phyloP scores from a whole-genome alignment of 2,888 invertebrate genomes.

The Pecten maximus region DNA sequence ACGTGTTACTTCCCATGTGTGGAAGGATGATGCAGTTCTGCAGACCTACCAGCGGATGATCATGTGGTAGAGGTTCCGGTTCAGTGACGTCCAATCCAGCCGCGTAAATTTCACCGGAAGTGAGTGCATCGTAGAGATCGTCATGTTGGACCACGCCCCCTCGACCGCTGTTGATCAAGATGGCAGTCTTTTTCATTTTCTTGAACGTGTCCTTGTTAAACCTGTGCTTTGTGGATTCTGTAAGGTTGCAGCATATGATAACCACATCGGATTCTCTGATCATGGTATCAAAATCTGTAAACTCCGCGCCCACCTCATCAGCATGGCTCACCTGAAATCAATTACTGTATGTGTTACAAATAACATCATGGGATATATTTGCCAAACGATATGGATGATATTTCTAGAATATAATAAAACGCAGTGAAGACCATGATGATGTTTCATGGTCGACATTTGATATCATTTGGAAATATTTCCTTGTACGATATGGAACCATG shows the following conservation, averaged over 20 bases:
- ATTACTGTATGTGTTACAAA: neutral
- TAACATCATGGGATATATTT: no score
- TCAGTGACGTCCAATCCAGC: slow-evolving; percentile 96
- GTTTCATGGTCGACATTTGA: no score
- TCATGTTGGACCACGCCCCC: slow-evolving; percentile 87
- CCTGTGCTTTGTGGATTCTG: slow-evolving; percentile 89
- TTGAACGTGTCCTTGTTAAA: slow-evolving; percentile 90
- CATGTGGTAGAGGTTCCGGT: slow-evolving; percentile 93
- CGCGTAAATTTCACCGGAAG: slow-evolving; percentile 88
- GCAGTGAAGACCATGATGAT: no score
- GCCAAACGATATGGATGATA: no score
- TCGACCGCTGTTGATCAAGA: slow-evolving; percentile 93
- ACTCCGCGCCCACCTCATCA: slow-evolving; percentile 86
- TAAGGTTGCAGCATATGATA: slow-evolving; percentile 90
- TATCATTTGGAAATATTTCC: no score
- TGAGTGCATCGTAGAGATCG: slow-evolving; percentile 89
- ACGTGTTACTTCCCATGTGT: slow-evolving; percentile 93
- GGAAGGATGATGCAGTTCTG: slow-evolving; percentile 92
- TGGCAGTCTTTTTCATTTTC: slow-evolving; percentile 92
- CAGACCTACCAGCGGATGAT: slow-evolving; percentile 89
- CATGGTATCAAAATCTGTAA: slow-evolving; percentile 89
- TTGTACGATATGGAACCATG: no score
- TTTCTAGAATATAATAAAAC: no score
- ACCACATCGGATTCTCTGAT: slow-evolving; percentile 92
- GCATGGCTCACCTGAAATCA: slow-evolving; percentile 68